Conservation (phyloP, 92 coral and sea anemone genomes). For the Diadumene lineata region DNA sequence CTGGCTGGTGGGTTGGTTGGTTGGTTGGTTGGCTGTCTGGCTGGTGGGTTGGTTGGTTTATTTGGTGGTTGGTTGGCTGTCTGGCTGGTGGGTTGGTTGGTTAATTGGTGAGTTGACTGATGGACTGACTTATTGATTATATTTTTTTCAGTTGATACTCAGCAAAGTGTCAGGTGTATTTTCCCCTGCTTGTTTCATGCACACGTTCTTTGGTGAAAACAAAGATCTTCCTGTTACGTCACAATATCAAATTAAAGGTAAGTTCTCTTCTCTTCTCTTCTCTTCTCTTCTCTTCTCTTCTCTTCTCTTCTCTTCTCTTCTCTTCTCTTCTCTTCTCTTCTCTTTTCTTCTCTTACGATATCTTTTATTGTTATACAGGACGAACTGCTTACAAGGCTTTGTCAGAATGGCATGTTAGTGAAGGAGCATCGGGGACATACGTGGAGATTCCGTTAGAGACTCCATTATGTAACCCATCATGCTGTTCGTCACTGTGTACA, state of each 20-base stretch:
- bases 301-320: neutral
- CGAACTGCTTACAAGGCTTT: conserved; percentile 86
- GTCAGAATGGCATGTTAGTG: conserved; percentile 84
- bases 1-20: neutral
- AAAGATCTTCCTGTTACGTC: conserved; percentile 63
- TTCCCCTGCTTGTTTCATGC: conserved; percentile 97
- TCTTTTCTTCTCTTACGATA: conserved; percentile 3
- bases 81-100: neutral
- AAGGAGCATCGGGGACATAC: conserved; percentile 80
- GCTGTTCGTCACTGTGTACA: conserved; percentile 79
- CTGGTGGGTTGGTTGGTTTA: neutral
- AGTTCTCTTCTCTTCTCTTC: conserved; percentile 6
- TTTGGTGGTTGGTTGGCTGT: neutral
- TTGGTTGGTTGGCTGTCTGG: conserved; percentile 2
- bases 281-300: conserved; percentile 4
- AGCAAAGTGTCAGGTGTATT: conserved; percentile 90
- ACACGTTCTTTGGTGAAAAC: conserved; percentile 85
- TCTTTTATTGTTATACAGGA: neutral
- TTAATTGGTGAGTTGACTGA: too few relatives aligned
- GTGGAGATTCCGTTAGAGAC: conserved; percentile 79
- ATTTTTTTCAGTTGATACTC: conserved; percentile 60
- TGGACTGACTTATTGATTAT: too few relatives aligned
- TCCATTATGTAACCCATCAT: conserved; percentile 90
- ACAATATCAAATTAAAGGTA: conserved; percentile 82
- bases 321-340: conserved; percentile 6